Conservation (phyloP, 2,888 invertebrate species). For the Drosophila meridionalis region DNA sequence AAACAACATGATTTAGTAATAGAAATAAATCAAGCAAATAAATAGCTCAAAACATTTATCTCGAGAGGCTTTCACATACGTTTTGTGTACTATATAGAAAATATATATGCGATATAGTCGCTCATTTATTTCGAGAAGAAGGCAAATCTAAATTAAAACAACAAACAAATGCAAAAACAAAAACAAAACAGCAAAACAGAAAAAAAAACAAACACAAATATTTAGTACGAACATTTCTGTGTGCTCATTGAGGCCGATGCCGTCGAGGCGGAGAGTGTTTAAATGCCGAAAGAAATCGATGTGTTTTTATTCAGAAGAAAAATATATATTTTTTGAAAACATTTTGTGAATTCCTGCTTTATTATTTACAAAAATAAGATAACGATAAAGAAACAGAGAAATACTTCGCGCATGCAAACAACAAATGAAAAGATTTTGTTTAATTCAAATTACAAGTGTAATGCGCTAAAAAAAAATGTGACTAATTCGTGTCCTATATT, state of each 20-base stretch:
- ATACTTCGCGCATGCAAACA: background rate
- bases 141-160: conserved; percentile 20
- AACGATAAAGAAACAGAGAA: background rate
- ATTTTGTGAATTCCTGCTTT: conserved; percentile 12
- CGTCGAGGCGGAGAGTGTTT: conserved; percentile 32
- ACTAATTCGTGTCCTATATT: conserved; percentile 18
- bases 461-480: conserved; percentile 21
- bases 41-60: background rate
- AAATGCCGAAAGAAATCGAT: conserved; percentile 22
- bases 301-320: conserved; percentile 13
- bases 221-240: conserved; percentile 1
- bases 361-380: conserved; percentile 8
- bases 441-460: conserved; percentile 26
- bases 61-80: background rate
- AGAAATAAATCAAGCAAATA: background rate
- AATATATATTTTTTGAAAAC: conserved; percentile 3
- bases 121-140: conserved; percentile 23
- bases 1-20: background rate
- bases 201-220: conserved; percentile 12
- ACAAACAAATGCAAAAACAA: conserved; percentile 17
- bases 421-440: background rate
- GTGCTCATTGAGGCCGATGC: conserved; percentile 30
- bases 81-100: background rate
- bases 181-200: background rate
- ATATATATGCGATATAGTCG: conserved; percentile 8